Evolutionary conservation across 1,140 invertebrate genomes (phyloP).

Genomic region (Monomorium pharaonis): DNA sequence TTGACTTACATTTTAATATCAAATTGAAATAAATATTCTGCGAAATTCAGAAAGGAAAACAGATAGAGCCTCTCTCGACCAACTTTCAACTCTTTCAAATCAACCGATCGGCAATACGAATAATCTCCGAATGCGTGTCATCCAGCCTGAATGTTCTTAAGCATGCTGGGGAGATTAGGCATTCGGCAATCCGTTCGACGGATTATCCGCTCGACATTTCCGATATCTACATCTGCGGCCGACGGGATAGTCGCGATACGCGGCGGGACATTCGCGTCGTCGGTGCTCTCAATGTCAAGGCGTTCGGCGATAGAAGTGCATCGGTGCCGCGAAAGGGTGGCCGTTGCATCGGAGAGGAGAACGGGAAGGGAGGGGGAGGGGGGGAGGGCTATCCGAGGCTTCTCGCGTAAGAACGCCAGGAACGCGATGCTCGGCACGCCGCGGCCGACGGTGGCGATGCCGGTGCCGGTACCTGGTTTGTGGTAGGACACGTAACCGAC

Average conservation of each 20-base stretch:
- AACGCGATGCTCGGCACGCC: slow-evolving; percentile 57
- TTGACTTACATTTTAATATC: background rate
- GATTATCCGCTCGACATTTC: background rate
- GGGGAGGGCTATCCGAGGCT: slow-evolving; percentile 64
- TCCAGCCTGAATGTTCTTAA: background rate
- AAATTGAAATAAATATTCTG: background rate
- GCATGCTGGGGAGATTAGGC: background rate
- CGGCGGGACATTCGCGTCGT: slow-evolving; percentile 10
- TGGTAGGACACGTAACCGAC: slow-evolving; percentile 69
- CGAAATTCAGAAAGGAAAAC: background rate
- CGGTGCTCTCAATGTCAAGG: slow-evolving; percentile 65
- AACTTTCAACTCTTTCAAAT: background rate
- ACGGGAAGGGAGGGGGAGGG: too few species aligned
- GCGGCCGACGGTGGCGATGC: slow-evolving; percentile 51
- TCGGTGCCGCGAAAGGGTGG: slow-evolving; percentile 19
- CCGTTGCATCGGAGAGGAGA: background rate
- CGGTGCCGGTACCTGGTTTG: slow-evolving; percentile 58
- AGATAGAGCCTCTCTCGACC: too few species aligned
- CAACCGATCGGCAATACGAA: background rate
- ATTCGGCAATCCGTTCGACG: slow-evolving; percentile 2
- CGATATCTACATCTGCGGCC: background rate
- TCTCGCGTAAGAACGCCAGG: slow-evolving; percentile 70
- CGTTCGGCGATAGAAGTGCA: slow-evolving; percentile 29
- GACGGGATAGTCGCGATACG: background rate
- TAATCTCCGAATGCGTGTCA: background rate